phyloP scores from a whole-genome alignment of 2,113 vertebrate species.

The Heterocephalus glaber region DNA sequence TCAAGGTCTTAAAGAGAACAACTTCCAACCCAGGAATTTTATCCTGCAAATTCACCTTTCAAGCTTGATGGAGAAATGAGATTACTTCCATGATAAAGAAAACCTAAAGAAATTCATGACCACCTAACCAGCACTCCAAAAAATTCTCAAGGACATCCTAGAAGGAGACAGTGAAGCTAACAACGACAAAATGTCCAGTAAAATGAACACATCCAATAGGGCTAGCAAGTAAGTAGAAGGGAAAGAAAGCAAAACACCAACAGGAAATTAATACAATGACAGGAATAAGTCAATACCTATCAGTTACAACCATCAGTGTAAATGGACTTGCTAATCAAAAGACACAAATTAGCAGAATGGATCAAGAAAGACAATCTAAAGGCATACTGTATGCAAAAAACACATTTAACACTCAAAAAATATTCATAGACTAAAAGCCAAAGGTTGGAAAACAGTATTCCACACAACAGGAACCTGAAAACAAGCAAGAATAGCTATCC shows the following conservation, averaged over 20 bases:
- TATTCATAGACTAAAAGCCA: background rate
- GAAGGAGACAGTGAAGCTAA: background rate
- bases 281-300: background rate
- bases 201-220: background rate
- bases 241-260: background rate
- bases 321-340: background rate
- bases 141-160: background rate
- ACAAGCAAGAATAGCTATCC: background rate
- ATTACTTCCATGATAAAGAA: background rate
- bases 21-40: background rate
- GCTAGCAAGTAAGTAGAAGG: background rate
- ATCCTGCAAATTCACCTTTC: background rate
- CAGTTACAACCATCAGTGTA: background rate
- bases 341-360: background rate
- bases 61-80: background rate
- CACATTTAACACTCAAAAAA: background rate
- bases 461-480: background rate
- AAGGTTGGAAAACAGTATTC: background rate
- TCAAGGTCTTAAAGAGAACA: background rate
- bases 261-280: background rate
- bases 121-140: background rate
- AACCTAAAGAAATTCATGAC: background rate
- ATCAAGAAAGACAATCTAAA: background rate
- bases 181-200: background rate
- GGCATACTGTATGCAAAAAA: background rate